Evolutionary conservation across 2,797 vertebrate species (phyloP).

Genomic region (Sternarchorhynchus goeldii): DNA sequence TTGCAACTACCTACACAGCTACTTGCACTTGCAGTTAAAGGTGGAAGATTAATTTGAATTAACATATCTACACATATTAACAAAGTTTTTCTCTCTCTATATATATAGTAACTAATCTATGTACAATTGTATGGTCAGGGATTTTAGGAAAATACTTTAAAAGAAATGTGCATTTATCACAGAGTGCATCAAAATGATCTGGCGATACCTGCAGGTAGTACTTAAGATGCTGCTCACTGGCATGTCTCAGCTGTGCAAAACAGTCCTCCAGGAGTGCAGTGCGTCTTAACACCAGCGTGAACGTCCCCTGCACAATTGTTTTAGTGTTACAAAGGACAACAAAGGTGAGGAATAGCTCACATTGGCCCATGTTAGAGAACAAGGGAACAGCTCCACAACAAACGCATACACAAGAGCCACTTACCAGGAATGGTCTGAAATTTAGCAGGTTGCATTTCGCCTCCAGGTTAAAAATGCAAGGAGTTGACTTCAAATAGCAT

Average conservation of each 20-base stretch:
- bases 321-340: neutral
- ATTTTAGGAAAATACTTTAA: no score
- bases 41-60: no score
- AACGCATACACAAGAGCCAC: neutral
- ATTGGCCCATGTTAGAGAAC: neutral
- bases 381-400: neutral
- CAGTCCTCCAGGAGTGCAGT: slow-evolving; percentile 72
- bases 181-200: neutral
- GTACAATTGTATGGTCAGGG: no score
- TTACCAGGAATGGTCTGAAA: slow-evolving; percentile 8
- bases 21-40: no score
- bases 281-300: slow-evolving; percentile 66
- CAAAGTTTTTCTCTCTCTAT: no score
- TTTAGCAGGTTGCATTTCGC: slow-evolving; percentile 43
- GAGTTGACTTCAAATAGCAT: neutral
- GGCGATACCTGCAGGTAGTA: slow-evolving; percentile 62
- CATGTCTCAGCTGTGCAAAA: slow-evolving; percentile 64
- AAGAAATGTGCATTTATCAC: no score
- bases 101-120: no score
- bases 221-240: slow-evolving; percentile 56
- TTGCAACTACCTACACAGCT: no score
- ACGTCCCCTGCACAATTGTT: slow-evolving; percentile 1
- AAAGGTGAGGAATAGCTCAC: neutral
- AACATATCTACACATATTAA: no score
- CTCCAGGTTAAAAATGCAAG: slow-evolving; percentile 52